A percentile compares a stretch with the other conserved stretches of the same genome.
Conservation (phyloP, 2,113 vertebrate genomes). For the Lepisosteus oculatus region DNA sequence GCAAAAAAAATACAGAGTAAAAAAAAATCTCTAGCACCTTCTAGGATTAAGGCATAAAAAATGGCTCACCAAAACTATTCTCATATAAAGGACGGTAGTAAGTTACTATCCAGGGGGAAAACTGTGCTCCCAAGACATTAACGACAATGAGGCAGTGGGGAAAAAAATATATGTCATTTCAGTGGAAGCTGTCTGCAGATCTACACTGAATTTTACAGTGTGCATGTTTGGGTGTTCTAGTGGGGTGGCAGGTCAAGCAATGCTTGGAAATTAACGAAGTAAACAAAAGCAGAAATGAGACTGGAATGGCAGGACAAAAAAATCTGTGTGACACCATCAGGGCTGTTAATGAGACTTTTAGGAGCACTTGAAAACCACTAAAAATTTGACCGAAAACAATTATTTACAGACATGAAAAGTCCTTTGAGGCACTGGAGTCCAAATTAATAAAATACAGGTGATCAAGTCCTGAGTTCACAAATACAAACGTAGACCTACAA, state of each 20-base stretch:
- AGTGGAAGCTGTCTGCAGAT: too few species aligned
- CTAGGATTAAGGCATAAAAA: neutral
- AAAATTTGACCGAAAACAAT: neutral
- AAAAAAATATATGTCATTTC: too few species aligned
- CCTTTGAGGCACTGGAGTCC: neutral
- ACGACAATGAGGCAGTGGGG: neutral
- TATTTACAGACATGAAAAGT: neutral
- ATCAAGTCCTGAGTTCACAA: too few species aligned
- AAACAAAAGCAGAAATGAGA: constrained; percentile 4
- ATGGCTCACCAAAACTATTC: neutral
- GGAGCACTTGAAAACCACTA: neutral
- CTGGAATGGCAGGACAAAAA: neutral
- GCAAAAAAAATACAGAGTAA: too few species aligned
- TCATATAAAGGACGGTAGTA: neutral
- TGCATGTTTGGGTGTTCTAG: too few species aligned
- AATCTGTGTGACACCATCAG: neutral
- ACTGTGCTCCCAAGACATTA: neutral
- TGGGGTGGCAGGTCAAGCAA: neutral
- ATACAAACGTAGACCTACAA: too few species aligned
- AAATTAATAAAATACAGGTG: too few species aligned
- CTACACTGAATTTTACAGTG: too few species aligned
- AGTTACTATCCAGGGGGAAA: neutral
- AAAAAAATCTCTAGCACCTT: too few species aligned
- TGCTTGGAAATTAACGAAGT: neutral
- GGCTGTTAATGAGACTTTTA: neutral